A percentile compares a stretch with the other conserved stretches of the same genome.
Conservation (phyloP, 2,888 invertebrate genomes). For the Monochamus alternatus region DNA sequence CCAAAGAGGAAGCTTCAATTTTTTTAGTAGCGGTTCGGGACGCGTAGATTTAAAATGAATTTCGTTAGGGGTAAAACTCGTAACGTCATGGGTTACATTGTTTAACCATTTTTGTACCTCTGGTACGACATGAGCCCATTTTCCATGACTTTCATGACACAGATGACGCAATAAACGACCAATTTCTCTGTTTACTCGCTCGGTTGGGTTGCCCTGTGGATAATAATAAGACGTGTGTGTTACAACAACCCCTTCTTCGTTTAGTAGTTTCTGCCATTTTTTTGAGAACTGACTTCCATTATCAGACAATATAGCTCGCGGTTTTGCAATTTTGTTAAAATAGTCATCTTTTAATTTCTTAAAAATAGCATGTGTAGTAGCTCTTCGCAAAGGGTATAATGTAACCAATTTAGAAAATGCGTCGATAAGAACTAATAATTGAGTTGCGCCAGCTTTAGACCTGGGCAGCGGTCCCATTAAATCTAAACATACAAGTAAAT, state of each 20-base stretch:
- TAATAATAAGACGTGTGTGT: not conserved
- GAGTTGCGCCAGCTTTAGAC: not conserved
- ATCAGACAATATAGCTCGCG: not conserved
- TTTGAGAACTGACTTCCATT: slow-evolving; percentile 23
- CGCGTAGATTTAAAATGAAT: not conserved
- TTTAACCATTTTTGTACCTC: not conserved
- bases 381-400: not conserved
- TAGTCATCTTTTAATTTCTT: not conserved
- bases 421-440: slow-evolving; percentile 15
- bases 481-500: slow-evolving; percentile 6
- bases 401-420: slow-evolving; percentile 14
- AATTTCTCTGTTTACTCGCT: not conserved
- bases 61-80: not conserved
- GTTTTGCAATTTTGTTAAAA: slow-evolving; percentile 4
- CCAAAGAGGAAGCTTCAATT: not conserved
- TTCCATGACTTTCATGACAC: slow-evolving; percentile 9
- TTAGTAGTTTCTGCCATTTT: not conserved
- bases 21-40: not conserved
- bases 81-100: not conserved
- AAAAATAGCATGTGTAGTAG: not conserved
- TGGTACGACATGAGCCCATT: slow-evolving; percentile 6
- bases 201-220: not conserved
- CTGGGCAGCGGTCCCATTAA: slow-evolving; percentile 16
- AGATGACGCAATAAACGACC: not conserved
- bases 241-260: not conserved